A percentile compares a stretch with the other conserved stretches of the same genome.
Evolutionary conservation across 2,113 vertebrate genomes (phyloP).

Genomic region (Sorex fumeus): DNA sequence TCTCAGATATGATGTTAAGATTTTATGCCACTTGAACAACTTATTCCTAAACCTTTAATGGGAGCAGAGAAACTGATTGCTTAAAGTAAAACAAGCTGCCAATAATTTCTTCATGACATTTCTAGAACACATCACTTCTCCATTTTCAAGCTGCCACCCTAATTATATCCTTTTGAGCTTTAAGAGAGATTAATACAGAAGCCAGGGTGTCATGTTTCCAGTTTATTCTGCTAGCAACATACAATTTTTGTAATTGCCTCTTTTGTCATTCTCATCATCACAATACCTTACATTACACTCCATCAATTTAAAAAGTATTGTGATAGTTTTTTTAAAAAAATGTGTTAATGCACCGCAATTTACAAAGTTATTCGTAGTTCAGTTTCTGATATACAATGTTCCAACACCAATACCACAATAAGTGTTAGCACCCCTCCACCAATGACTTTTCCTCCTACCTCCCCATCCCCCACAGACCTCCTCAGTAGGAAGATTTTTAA

Average conservation of each 20-base stretch:
- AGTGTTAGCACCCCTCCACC: too few relatives aligned
- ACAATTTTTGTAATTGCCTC: not conserved
- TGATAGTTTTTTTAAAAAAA: too few relatives aligned
- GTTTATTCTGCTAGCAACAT: conserved; percentile 1
- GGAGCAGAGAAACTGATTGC: not conserved
- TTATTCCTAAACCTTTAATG: conserved; percentile 37
- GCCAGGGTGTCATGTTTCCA: not conserved
- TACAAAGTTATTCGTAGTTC: too few relatives aligned
- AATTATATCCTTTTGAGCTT: conserved; percentile 5
- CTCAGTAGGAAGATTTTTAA: too few relatives aligned
- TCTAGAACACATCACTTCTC: conserved; percentile 11
- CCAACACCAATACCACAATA: too few relatives aligned
- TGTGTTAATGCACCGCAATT: too few relatives aligned
- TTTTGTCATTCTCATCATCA: not conserved
- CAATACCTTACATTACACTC: not conserved
- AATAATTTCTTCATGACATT: conserved; percentile 19
- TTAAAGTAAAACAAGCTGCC: not conserved
- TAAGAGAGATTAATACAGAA: not conserved
- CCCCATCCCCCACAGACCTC: too few relatives aligned
- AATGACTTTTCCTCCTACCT: too few relatives aligned
- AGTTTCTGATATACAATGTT: too few relatives aligned
- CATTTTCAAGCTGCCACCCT: not conserved
- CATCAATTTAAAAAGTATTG: not conserved
- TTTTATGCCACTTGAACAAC: conserved; percentile 5
- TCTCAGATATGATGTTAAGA: not conserved